Conservation (phyloP, 2,888 invertebrate species). For the Spisula subtruncata region DNA sequence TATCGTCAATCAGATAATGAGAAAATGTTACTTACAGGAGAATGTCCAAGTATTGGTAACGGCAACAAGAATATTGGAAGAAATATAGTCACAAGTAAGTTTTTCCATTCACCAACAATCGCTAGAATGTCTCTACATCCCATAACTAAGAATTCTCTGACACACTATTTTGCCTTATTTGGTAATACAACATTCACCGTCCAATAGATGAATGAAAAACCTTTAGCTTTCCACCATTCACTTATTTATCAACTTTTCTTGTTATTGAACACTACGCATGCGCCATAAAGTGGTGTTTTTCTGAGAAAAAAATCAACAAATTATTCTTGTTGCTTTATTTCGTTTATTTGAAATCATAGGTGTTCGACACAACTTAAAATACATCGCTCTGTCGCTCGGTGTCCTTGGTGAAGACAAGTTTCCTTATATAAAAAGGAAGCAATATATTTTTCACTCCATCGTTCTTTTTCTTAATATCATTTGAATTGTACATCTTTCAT, state of each 20-base stretch:
- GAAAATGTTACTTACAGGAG: conserved; percentile 54
- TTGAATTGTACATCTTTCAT: too few relatives aligned
- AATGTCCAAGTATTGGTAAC: conserved; percentile 42
- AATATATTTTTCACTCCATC: too few relatives aligned
- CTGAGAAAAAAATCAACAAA: background rate
- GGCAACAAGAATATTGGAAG: conserved; percentile 57
- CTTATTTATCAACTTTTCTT: background rate
- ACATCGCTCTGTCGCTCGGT: too few relatives aligned
- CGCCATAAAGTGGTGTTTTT: background rate
- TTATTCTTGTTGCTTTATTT: background rate
- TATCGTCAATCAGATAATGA: background rate
- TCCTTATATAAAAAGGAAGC: too few relatives aligned
- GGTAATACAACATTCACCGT: background rate
- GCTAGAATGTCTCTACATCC: background rate
- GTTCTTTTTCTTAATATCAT: too few relatives aligned
- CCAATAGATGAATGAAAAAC: background rate
- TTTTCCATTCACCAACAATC: conserved; percentile 46
- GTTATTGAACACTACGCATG: background rate
- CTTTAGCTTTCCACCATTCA: background rate
- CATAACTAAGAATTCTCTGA: background rate
- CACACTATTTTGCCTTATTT: background rate
- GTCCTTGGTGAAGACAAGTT: too few relatives aligned
- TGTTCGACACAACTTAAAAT: too few relatives aligned
- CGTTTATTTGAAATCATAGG: background rate
- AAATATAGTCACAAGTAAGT: conserved; percentile 49